Percentiles rank a stretch among this genome's conserved stretches.
Conservation (phyloP, 2,113 vertebrate species). For the Oxyruncus cristatus region DNA sequence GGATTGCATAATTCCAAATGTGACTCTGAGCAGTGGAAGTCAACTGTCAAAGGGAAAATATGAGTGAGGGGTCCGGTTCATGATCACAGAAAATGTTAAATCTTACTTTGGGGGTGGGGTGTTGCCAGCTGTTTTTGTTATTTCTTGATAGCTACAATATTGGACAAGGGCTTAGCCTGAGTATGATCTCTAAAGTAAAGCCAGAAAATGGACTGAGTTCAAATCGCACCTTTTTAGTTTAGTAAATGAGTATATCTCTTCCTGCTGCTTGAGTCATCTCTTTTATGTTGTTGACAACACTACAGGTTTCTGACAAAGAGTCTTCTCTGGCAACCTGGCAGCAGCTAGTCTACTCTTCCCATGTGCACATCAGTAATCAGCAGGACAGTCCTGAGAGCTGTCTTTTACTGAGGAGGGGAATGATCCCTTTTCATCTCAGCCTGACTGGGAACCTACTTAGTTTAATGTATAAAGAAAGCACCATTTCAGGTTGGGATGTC, state of each 20-base stretch:
- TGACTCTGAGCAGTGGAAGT: background rate
- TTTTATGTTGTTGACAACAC: background rate
- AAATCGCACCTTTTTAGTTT: background rate
- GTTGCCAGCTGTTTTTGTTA: background rate
- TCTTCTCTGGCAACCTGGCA: background rate
- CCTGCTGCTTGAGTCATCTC: background rate
- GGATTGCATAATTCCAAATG: background rate
- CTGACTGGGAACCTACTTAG: background rate
- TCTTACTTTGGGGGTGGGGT: background rate
- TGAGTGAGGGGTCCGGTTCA: background rate
- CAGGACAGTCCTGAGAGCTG: background rate
- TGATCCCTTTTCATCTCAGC: background rate
- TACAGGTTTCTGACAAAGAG: background rate
- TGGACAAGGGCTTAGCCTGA: background rate
- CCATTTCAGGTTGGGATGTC: background rate
- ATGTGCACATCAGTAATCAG: background rate
- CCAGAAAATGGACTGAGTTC: background rate
- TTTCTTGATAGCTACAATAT: background rate
- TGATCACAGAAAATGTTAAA: background rate
- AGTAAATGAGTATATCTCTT: background rate
- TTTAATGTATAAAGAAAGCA: background rate
- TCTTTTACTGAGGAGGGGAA: background rate
- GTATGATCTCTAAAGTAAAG: background rate
- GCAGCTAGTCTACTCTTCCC: background rate
- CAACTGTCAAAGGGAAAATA: background rate